phyloP scores from a whole-genome alignment of 2,888 invertebrate species.

The Cephus runcator region DNA sequence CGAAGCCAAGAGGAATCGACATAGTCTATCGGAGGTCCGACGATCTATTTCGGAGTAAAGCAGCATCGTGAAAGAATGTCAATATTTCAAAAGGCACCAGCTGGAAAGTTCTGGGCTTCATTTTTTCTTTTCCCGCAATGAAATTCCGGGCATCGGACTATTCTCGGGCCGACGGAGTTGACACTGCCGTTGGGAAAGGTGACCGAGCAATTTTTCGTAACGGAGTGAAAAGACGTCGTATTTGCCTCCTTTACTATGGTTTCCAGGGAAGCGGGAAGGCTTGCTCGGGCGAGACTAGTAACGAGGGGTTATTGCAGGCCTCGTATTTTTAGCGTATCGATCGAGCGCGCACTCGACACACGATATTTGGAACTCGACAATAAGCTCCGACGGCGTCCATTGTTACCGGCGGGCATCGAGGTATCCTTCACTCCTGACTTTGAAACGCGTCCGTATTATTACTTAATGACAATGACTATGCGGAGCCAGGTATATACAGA shows the following conservation, averaged over 20 bases:
- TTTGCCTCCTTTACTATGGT: neutral
- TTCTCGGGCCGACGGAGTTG: neutral
- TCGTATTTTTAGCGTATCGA: slow-evolving; percentile 11
- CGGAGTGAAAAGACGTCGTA: neutral
- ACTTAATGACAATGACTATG: neutral
- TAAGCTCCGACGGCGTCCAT: neutral
- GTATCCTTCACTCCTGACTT: neutral
- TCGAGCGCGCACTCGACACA: neutral
- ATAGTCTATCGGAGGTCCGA: neutral
- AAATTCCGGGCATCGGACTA: neutral
- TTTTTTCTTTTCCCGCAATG: neutral
- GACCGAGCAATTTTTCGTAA: neutral
- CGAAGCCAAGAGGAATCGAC: neutral
- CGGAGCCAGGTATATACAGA: neutral
- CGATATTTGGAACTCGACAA: slow-evolving; percentile 4
- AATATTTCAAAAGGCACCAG: neutral
- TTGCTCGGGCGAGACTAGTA: neutral
- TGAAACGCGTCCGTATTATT: neutral
- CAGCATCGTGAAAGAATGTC: neutral
- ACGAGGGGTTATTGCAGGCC: neutral
- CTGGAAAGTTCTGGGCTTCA: neutral
- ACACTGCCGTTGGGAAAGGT: neutral
- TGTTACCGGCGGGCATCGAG: neutral
- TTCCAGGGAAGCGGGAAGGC: neutral
- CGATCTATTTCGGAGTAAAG: neutral